These are phyloP conservation scores for Fregata magnificens DNA, from an alignment of 2,113 vertebrate genomes.

Conservation along the genomic window DNA sequence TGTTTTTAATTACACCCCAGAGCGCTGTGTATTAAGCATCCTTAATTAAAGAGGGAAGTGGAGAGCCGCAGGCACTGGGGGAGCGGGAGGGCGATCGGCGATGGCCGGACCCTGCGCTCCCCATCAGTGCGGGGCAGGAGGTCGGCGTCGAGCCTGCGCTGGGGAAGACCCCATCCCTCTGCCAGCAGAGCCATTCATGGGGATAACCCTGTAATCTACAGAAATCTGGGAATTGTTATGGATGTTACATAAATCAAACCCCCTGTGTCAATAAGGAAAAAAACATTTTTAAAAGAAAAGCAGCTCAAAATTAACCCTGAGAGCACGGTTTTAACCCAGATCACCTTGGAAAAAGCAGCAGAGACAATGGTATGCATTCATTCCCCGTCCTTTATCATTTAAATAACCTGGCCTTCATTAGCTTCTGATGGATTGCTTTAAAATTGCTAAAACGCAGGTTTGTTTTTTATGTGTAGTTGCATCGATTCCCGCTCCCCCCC, in stretches of 20 bases:
- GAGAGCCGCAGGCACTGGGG: rapidly evolving
- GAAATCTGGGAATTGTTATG: constrained; percentile 14
- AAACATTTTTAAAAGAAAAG: constrained; percentile 27
- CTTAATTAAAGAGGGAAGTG: background rate
- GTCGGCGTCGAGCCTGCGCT: rapidly evolving
- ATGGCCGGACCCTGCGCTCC: background rate
- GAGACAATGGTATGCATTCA: constrained; percentile 31
- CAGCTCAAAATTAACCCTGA: constrained; percentile 24
- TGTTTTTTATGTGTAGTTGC: background rate
- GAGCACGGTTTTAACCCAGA: background rate
- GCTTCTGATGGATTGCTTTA: background rate
- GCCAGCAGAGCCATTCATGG: background rate
- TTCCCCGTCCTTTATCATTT: constrained; percentile 7
- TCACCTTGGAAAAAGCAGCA: background rate
- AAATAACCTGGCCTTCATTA: constrained; percentile 28
- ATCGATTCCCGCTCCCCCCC: background rate
- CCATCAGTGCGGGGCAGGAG: rapidly evolving
- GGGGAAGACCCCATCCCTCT: background rate
- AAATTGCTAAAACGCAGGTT: background rate
- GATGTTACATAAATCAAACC: background rate
- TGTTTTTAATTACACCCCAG: background rate
- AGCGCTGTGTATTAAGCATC: background rate
- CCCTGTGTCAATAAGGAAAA: background rate
- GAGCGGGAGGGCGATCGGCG: rapidly evolving
- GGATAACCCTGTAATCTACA: background rate